Base-by-base conservation (phyloP, 2,888 invertebrate genomes). In the Acrocera orbiculus region DNA sequence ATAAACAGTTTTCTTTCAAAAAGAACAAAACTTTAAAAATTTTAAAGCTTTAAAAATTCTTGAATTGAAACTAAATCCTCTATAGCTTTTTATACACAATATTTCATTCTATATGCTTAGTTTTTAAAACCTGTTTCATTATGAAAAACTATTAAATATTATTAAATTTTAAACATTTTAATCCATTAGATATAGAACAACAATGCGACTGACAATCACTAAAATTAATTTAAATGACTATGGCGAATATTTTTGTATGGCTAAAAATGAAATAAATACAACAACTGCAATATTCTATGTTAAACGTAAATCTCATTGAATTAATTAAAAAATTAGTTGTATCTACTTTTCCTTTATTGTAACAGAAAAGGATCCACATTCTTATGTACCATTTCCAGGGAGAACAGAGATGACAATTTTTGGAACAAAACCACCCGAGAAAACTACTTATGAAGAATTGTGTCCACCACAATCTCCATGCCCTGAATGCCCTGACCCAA, bases 201-300 rank as follows among this genome's bases (percentile, higher is more conserved):
- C 72, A 49, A 85, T 85, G 82, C 69, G 72, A 37, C 62, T 89
- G 28, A 82, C 78, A 48, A 74, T 89, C 31, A 73, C 71, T 2
- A 67, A 71, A 39, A 61, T 85, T 23, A 67, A 67, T 24, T 61
- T 66, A 5, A 61, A 68, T 34, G 89, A 90, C 52, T 67, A 76
- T 35, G 74, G 75, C 11, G 67, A 70, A 40, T 90, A 87, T 57
- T 74, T 79, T 51, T 90, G 90, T 51, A 73, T 83, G 34, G 79
- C 76, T 36, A 85, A 83, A 53, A 90, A 89, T 51, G 79, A 80
- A 44, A 63, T 82, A 16, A 78, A 82, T 42, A 73, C 74, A 27
- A 81, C 83, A 1, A 76, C 74, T 51, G 89, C 85, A 11, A 66
- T 67, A 33, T 67, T 81, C 40, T 69, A 68, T 37, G 56, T 80